Evolutionary conservation across 2,888 invertebrate species (phyloP).

Genomic region (Ophioninae sp.): DNA sequence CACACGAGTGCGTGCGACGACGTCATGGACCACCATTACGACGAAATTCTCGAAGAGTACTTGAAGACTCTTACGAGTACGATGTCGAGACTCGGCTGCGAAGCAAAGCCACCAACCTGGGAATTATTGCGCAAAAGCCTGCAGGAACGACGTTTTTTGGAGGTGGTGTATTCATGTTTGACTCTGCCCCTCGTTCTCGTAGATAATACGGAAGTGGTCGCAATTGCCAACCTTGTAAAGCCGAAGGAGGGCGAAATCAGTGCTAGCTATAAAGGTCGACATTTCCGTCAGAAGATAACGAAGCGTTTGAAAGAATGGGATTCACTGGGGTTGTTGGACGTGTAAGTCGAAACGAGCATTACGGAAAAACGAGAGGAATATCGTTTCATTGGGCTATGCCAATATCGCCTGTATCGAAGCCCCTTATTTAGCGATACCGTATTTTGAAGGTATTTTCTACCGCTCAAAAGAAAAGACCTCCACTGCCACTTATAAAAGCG

Average conservation of each 20-base stretch:
- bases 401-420: neutral
- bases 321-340: constrained; percentile 1
- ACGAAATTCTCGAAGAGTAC: constrained; percentile 71
- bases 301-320: neutral
- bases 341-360: neutral
- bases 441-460: constrained; percentile 2
- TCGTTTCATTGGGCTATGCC: neutral
- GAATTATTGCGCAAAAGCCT: constrained; percentile 63
- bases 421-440: neutral
- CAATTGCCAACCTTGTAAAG: neutral
- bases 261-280: neutral
- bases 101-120: constrained; percentile 68
- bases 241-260: constrained; percentile 53
- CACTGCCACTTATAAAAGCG: neutral
- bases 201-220: neutral
- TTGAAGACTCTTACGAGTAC: constrained; percentile 57
- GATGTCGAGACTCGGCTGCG: constrained; percentile 71
- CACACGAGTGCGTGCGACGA: constrained; percentile 74
- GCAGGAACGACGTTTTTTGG: constrained; percentile 60
- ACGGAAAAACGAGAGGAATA: neutral
- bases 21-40: constrained; percentile 59
- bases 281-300: neutral
- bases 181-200: constrained; percentile 68
- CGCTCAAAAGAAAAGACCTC: neutral
- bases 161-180: constrained; percentile 65